Conservation (phyloP, 2,797 vertebrate species). For the Pempheris klunzingeri region DNA sequence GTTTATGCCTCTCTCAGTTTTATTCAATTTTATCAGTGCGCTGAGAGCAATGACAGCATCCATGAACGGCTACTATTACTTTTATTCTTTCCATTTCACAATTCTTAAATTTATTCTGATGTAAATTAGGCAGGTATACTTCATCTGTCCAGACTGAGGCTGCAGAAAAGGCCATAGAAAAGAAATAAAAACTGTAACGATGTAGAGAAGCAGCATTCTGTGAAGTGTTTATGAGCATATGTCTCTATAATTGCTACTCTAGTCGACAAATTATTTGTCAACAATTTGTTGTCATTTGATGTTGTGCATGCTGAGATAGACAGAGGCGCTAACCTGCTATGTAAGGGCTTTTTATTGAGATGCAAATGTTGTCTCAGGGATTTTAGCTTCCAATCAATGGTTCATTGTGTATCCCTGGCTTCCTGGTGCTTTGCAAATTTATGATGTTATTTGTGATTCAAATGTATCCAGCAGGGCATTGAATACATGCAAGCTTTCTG, state of each 20-base stretch:
- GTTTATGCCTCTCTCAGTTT: slow-evolving; percentile 15
- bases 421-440: slow-evolving; percentile 68
- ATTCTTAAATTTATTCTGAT: background rate
- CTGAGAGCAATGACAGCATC: background rate
- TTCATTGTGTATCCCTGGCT: slow-evolving; percentile 68
- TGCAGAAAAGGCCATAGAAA: background rate
- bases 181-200: background rate
- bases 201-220: slow-evolving; percentile 14
- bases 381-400: slow-evolving; percentile 67
- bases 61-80: background rate
- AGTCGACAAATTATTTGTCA: slow-evolving; percentile 63
- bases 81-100: background rate
- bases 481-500: slow-evolving; percentile 36
- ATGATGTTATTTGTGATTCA: slow-evolving; percentile 78
- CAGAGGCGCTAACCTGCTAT: slow-evolving; percentile 63
- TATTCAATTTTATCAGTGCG: background rate
- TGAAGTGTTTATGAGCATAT: slow-evolving; percentile 27
- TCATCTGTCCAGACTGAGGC: background rate
- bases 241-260: slow-evolving; percentile 45
- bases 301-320: slow-evolving; percentile 60
- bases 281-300: slow-evolving; percentile 63
- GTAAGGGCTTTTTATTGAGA: slow-evolving; percentile 73
- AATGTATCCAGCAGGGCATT: slow-evolving; percentile 52
- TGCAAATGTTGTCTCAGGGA: slow-evolving; percentile 73
- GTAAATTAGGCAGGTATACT: background rate